These are phyloP conservation scores for Eremophila alpestris DNA, from an alignment of 2,797 vertebrate species.

Conservation along the genomic window DNA sequence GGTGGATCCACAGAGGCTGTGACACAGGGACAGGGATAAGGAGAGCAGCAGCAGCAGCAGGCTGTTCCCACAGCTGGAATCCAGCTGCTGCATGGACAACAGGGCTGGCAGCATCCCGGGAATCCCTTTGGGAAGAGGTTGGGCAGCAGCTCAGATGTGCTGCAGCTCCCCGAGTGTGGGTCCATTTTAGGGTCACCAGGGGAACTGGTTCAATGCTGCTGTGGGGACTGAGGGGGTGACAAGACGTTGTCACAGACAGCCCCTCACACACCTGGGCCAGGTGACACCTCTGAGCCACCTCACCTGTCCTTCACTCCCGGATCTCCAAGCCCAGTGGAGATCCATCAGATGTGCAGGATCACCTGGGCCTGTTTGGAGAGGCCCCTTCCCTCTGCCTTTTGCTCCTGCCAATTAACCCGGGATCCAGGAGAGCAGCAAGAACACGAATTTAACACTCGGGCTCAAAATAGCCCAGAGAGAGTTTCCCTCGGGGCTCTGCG, in stretches of 20 bases:
- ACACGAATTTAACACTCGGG: neutral
- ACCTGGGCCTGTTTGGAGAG: neutral
- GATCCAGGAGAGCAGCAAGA: neutral
- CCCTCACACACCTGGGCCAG: neutral
- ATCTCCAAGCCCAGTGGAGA: neutral
- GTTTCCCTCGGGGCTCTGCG: neutral
- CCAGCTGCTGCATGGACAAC: neutral
- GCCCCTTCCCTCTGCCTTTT: neutral
- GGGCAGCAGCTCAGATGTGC: neutral
- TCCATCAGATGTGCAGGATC: accelerated
- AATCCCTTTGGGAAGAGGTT: neutral
- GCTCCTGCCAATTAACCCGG: neutral
- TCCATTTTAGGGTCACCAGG: accelerated
- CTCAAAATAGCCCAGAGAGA: neutral
- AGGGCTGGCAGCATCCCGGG: neutral
- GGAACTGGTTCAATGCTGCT: neutral
- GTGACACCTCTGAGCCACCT: neutral
- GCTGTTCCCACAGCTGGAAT: neutral
- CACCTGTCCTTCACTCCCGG: accelerated
- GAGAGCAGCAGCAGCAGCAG: neutral
- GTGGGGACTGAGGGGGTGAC: neutral
- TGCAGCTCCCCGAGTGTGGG: neutral
- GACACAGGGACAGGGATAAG: neutral
- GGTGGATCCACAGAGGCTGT: neutral
- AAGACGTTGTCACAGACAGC: neutral